Evolutionary conservation across 2,797 vertebrate species (phyloP), one percentile per base, ranked within the genome.

Genomic region (Tapirus indicus): DNA sequence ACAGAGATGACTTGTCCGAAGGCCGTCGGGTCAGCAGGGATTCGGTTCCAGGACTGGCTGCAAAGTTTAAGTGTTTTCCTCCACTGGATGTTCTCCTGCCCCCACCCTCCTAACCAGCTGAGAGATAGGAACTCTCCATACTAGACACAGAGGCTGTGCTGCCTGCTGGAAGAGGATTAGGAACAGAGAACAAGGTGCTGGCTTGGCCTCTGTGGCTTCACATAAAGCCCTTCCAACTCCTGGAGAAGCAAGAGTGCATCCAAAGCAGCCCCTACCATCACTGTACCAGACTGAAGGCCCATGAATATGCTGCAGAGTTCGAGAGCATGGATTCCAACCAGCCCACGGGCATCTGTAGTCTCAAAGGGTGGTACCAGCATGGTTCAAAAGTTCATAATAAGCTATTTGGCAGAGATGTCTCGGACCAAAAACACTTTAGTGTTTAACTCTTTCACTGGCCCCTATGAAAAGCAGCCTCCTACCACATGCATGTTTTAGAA

Each of bases 311-410:
- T 9, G 54, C 9, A 20, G 7, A 18, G 25, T 7, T 84, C 64
- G 18, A 44, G 16, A 79, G 35, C 38, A 16, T 7, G 8, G 68
- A 78, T 49, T 77, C 87, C 44, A 95, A 47, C 32, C 75, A 71
- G 52, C 91, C 60, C 1, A 12, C 1, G 41, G 27, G 44, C 86
- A 56, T 38, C 75, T 44, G 38, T 0, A 35, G n/a, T 56, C 80
- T 41, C 84, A 23, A 69, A 88, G 95, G 80, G 60, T 2, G 3
- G 25, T 52, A 66, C 94, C 88, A 66, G 38, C 47, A 12, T 0
- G 17, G 95, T 88, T 92, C 85, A 93, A 56, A 89, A 93, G 93
- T 96, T 97, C 82, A 23, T 17, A 74, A 2, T 0, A 68, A 93
- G 91, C 41, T 52, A 96, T 21, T 27, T 91, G 41, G 82, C 93